Base-by-base conservation (phyloP, 1,140 invertebrate species). In the Lethrus apterus region DNA sequence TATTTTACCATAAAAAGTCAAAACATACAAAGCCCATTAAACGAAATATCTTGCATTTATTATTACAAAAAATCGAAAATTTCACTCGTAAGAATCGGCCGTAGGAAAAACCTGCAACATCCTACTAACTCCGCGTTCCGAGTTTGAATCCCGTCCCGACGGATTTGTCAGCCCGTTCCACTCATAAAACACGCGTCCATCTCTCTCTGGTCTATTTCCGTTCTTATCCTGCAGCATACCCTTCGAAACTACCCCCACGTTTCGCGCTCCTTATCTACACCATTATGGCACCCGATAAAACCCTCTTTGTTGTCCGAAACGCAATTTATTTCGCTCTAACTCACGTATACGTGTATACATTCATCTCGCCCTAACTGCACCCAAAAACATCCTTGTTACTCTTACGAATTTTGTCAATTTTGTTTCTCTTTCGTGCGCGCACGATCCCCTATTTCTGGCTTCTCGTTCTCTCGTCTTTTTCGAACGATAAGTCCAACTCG, bases 81-180 rank as follows among this genome's bases (percentile, higher is more conserved):
- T 18, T 19, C 24, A 18, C 19, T 11, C n/a, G 24, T 18, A 38
- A 38, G 24, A 38, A 38, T 21, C 11, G 35, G 35, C 19, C 20
- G 18, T 13, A 38, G 35, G 19, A 19, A 21, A 21, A 38, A 38
- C 20, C 20, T 21, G 35, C 35, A 38, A 38, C 35, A 38, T 38
- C 35, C 35, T 38, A 38, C 20, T 21, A 19, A 21, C 35, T 38
- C 35, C 35, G 14, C 35, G 35, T 38, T 21, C 35, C 20, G 40
- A 43, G 40, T 43, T 43, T 43, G 40, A 43, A 43, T 43, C 29
- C 19, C 30, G 29, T 43, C 40, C 40, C 40, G 15, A 43, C 40
- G 40, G 40, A 43, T 43, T 43, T 43, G 40, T 43, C 23, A 43
- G 40, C 40, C 29, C 40, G 40, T 43, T 43, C 40, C 40, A 43